These are phyloP conservation scores for Channa maculata DNA, from an alignment of 2,113 vertebrate genomes.

Conservation along the genomic window DNA sequence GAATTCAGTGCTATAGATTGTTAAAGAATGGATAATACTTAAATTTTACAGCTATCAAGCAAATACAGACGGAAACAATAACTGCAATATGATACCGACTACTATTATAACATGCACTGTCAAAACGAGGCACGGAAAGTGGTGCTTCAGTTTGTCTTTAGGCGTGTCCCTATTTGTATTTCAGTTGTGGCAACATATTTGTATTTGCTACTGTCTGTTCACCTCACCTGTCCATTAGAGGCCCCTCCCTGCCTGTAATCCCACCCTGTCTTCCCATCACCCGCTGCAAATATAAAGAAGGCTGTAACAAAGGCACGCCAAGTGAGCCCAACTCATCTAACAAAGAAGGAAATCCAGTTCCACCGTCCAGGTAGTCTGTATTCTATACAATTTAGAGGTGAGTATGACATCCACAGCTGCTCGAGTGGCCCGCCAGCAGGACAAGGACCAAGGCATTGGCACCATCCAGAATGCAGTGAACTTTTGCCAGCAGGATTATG, in stretches of 20 bases:
- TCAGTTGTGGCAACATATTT: conserved; percentile 58
- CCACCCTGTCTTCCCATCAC: conserved; percentile 2
- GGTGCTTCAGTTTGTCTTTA: conserved; percentile 9
- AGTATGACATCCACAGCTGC: conserved; percentile 77
- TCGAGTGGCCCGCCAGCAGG: conserved; percentile 69
- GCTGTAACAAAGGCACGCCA: background rate
- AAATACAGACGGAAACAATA: conserved; percentile 34
- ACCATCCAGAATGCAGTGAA: conserved; percentile 83
- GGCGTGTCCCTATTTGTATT: conserved; percentile 69
- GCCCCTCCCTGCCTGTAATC: conserved; percentile 50
- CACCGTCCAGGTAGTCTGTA: background rate
- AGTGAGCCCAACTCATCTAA: background rate
- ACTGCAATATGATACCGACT: conserved; percentile 34
- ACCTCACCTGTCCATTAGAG: conserved; percentile 51
- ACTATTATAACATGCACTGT: background rate
- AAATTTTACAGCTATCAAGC: background rate
- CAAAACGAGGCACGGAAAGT: background rate
- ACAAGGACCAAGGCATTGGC: conserved; percentile 69
- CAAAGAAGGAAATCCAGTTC: conserved; percentile 1
- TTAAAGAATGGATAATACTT: background rate
- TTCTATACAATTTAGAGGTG: background rate
- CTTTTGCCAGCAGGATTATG: conserved; percentile 88
- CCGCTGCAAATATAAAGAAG: conserved; percentile 37
- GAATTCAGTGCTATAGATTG: background rate
- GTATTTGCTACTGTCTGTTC: conserved; percentile 49